phyloP scores from a whole-genome alignment of 2,797 vertebrate species.

The Gadopsis bispinosus region DNA sequence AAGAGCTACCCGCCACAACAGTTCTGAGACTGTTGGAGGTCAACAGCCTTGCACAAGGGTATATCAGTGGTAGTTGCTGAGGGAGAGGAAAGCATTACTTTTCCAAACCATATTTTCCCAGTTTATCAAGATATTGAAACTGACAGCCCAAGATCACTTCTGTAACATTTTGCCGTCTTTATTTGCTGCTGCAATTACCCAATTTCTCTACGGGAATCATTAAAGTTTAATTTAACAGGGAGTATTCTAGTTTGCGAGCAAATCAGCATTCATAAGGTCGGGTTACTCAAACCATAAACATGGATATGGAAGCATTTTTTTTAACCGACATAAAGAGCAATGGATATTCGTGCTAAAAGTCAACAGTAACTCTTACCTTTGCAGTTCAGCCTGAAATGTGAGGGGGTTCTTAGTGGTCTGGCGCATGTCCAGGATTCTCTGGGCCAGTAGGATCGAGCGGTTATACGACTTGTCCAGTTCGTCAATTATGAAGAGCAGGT shows the following conservation, averaged over 20 bases:
- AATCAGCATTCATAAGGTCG: neutral
- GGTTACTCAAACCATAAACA: neutral
- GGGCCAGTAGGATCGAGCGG: conserved; percentile 93
- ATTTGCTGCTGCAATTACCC: conserved; percentile 13
- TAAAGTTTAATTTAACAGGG: conserved; percentile 11
- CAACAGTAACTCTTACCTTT: conserved; percentile 85
- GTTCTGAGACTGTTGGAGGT: neutral
- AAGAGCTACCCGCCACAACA: conserved; percentile 18
- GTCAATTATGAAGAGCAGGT: conserved; percentile 94
- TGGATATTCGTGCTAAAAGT: conserved; percentile 10
- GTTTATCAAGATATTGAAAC: conserved; percentile 11
- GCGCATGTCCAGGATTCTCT: conserved; percentile 91
- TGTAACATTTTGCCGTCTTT: conserved; percentile 1
- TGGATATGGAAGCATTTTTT: neutral
- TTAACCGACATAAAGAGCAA: neutral
- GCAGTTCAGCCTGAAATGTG: conserved; percentile 91
- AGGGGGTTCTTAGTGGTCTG: conserved; percentile 86
- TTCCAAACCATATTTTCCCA: neutral
- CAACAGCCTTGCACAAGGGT: neutral
- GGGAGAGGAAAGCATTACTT: conserved; percentile 11
- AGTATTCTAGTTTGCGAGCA: neutral
- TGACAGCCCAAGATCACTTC: conserved; percentile 5
- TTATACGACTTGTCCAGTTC: conserved; percentile 98
- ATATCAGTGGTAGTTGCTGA: neutral
- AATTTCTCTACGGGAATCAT: conserved; percentile 8